These are phyloP conservation scores for Sprattus sprattus DNA, from an alignment of 2,113 vertebrate genomes.

Conservation along the genomic window DNA sequence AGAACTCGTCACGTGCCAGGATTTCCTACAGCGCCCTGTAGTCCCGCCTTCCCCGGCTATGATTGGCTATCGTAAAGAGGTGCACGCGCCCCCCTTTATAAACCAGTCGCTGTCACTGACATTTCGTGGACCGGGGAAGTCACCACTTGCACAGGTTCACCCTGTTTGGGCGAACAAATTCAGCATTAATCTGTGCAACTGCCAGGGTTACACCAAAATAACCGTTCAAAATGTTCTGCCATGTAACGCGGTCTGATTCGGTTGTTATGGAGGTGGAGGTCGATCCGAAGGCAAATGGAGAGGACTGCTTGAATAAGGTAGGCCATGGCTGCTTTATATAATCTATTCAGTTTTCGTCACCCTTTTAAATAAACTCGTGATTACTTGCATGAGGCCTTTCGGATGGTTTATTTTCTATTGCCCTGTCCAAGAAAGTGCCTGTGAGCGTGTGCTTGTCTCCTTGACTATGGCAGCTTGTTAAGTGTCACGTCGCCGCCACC, in stretches of 20 bases:
- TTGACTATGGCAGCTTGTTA: neutral
- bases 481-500: neutral
- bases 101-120: neutral
- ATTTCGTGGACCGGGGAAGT: neutral
- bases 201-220: neutral
- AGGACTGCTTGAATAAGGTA: conserved; percentile 82
- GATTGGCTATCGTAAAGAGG: neutral
- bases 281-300: conserved; percentile 80
- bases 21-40: neutral
- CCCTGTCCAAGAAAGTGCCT: neutral
- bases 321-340: neutral
- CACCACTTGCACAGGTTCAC: neutral
- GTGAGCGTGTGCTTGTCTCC: neutral
- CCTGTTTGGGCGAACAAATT: neutral
- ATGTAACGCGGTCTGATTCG: conserved; percentile 80
- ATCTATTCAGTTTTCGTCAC: neutral
- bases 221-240: conserved; percentile 72
- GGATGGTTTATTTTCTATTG: neutral
- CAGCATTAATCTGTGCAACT: neutral
- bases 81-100: conserved; percentile 6
- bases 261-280: conserved; percentile 84
- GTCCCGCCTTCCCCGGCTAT: neutral
- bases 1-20: neutral
- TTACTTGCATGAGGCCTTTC: no score
- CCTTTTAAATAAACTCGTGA: neutral